Percentiles rank a stretch among this genome's conserved stretches.
These are phyloP conservation scores for Probosciger aterrimus DNA, from an alignment of 2,113 vertebrate species.

Conservation along the genomic window DNA sequence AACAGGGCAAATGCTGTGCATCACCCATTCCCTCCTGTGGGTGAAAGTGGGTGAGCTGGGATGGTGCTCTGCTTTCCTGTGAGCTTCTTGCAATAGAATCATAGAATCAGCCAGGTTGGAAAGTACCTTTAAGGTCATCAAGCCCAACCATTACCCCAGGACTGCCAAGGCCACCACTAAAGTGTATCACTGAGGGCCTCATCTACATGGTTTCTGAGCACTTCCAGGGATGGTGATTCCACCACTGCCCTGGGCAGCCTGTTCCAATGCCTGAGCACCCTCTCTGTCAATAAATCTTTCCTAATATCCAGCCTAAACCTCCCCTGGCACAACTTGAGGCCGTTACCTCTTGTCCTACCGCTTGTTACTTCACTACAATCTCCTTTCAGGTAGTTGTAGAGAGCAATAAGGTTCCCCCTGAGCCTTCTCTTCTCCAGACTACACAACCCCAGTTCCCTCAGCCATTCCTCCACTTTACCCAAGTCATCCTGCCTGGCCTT, in stretches of 20 bases:
- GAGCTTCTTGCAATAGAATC: neutral
- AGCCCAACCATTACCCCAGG: neutral
- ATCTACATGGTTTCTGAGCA: neutral
- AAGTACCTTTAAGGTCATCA: neutral
- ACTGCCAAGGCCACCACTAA: neutral
- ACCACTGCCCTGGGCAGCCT: neutral
- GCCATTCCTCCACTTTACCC: neutral
- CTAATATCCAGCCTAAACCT: neutral
- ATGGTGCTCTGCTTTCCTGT: neutral
- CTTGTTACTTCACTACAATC: neutral
- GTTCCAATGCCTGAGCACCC: neutral
- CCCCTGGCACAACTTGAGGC: neutral
- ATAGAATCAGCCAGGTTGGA: neutral
- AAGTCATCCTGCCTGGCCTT: neutral
- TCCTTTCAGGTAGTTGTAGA: neutral
- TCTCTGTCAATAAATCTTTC: neutral
- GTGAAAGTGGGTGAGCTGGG: neutral
- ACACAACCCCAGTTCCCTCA: neutral
- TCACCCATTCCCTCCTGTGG: neutral
- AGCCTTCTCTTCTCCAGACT: neutral
- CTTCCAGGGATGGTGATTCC: neutral
- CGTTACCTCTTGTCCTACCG: neutral
- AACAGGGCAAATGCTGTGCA: neutral
- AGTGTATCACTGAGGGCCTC: neutral
- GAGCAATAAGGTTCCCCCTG: neutral